Base-by-base conservation (phyloP, 2,797 vertebrate genomes). In the Xenentodon cancila region DNA sequence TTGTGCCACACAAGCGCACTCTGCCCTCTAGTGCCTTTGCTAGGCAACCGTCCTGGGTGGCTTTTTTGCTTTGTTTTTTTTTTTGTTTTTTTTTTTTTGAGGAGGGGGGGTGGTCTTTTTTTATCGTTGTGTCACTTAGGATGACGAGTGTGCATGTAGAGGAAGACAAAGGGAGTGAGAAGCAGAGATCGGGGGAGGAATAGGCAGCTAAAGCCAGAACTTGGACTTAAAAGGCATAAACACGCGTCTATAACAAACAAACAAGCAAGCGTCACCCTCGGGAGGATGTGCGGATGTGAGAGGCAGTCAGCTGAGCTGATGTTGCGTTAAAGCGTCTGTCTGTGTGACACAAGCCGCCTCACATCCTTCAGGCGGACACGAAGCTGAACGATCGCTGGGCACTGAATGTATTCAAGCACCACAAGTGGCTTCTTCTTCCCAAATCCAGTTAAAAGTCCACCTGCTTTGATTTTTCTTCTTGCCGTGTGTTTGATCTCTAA, bases 321-420 rank as follows among this genome's bases (percentile, higher is more conserved):
- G 68, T 67, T 54, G 56, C 72, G 63, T 70, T 54, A 82, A 71
- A 77, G 54, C 59, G 37, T 68, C 75, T 68, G 73, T 73, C 81
- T 67, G 72, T 70, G 68, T 71, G 73, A 79, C 75, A 80, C 78
- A 79, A 80, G 84, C 78, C 73, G 63, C 80, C 78, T 68, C 65
- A 52, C 76, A 70, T 59, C 21, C 71, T 59, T 77, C 73, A 58
- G 53, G 59, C 73, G 59, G 53, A 71, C 63, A 64, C 37, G 18
- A 64, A 65, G 60, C 69, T 45, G 64, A 83, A 57, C 15, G 40
- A 81, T 74, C 53, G 68, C 82, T 87, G 84, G 81, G 70, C 80
- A 87, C 80, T 78, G 85, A 91, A 92, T 91, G 89, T 90, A 92
- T 91, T 80, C 75, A 88, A 88, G 87, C 89, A 91, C 91, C 90